These are phyloP conservation scores for Alligator mississippiensis DNA, from an alignment of 2,113 vertebrate species.

Conservation along the genomic window DNA sequence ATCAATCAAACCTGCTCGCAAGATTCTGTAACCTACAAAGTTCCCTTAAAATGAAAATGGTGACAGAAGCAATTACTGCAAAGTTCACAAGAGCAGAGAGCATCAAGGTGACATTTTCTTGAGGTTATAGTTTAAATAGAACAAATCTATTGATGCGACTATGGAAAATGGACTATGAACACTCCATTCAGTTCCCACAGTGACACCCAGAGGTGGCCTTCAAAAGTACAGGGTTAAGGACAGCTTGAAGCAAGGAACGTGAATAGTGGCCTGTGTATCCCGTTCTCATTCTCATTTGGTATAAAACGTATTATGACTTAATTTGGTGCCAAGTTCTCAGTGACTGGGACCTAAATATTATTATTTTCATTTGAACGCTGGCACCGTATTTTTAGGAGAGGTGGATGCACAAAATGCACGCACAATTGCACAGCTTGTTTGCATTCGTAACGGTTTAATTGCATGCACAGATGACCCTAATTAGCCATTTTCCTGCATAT, in stretches of 20 bases:
- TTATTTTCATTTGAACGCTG: slow-evolving; percentile 5
- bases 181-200: slow-evolving; percentile 53
- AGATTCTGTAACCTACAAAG: background rate
- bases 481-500: slow-evolving; percentile 58
- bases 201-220: slow-evolving; percentile 52
- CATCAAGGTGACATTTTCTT: slow-evolving; percentile 68
- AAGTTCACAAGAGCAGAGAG: slow-evolving; percentile 47
- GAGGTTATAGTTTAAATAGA: slow-evolving; percentile 67
- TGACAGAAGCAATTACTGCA: slow-evolving; percentile 49
- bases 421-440: slow-evolving; percentile 47
- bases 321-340: slow-evolving; percentile 38
- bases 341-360: slow-evolving; percentile 40
- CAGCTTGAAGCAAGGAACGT: background rate
- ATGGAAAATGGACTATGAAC: background rate
- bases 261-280: background rate
- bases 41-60: slow-evolving; percentile 46
- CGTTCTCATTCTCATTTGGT: slow-evolving; percentile 13
- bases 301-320: slow-evolving; percentile 53
- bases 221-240: slow-evolving; percentile 34
- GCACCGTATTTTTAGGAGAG: slow-evolving; percentile 20
- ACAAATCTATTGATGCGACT: slow-evolving; percentile 29
- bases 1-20: background rate
- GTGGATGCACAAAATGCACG: background rate
- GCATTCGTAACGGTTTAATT: slow-evolving; percentile 37
- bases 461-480: slow-evolving; percentile 51